Base-by-base conservation (phyloP, 2,113 vertebrate species). In the Anarrhichthys ocellatus region DNA sequence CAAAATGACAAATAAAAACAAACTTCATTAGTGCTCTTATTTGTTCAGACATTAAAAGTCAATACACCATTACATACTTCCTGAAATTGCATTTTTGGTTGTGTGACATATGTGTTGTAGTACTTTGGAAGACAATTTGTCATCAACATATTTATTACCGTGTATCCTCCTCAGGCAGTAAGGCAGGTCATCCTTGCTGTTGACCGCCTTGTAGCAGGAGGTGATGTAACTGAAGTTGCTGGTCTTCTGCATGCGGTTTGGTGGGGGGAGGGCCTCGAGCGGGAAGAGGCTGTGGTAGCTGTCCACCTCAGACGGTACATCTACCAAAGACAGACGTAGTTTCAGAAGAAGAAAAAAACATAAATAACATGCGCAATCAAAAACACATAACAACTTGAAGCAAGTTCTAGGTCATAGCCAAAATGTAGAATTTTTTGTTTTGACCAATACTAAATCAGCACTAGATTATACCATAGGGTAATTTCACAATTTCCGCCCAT, bases 101-200 rank as follows among this genome's bases (percentile, higher is more conserved):
- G 20, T 40, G 40, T 42, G 36, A 7, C 15, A 70, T 64, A 6
- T 32, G 27, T 6, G 13, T 34, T 22, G 0, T 32, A n/a, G 10
- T 59, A 67, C 36, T 81, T 22, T 78, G 29, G 44, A 69, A 69
- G 5, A 65, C 13, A 6, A 2, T 36, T 44, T 56, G n/a, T 67
- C n/a, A 0, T 67, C 27, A 0, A n/a, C 4, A 15, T 67, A 46
- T 82, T 87, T 88, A 94, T 95, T 91, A 99, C 98, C 98, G 64
- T 99, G 98, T 96, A 99, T 97, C 94, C 98, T 97, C 84, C 98
- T 97, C 94, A 99, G 97, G 95, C 98, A 99, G 94, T 99, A 99
- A 20, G 98, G 97, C 91, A 99, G 94, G 86, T 99, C 98, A 91
- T 99, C 98, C 94, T 99, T 99, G 95, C 96, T 98, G 95, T 98